Evolutionary conservation across 2,113 vertebrate genomes (phyloP).

Genomic region (Anhinga rufa): DNA sequence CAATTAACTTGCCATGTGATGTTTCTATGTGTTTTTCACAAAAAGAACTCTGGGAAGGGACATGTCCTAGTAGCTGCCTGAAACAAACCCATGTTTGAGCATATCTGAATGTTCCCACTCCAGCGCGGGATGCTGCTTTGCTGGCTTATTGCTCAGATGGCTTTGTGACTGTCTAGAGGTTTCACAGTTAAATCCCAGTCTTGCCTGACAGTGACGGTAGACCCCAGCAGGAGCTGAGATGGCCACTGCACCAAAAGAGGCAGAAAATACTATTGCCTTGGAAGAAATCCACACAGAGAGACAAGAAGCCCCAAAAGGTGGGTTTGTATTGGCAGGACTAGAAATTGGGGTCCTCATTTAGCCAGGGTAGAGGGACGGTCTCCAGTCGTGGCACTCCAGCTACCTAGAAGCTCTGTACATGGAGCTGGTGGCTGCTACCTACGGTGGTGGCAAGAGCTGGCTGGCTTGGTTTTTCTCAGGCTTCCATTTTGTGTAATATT

Average conservation of each 20-base stretch:
- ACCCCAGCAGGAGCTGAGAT: conserved; percentile 18
- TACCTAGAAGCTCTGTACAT: not conserved
- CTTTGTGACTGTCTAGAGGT: not conserved
- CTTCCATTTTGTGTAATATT: not conserved
- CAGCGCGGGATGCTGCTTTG: not conserved
- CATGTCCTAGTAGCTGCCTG: not conserved
- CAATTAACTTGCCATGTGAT: not conserved
- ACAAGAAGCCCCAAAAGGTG: conserved; percentile 57
- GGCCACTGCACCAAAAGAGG: conserved; percentile 4
- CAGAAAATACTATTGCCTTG: conserved; percentile 26
- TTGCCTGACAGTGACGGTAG: not conserved
- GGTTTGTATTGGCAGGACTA: not conserved
- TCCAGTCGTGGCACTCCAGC: not conserved
- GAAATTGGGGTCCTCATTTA: not conserved
- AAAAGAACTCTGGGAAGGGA: not conserved
- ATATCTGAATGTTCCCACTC: not conserved
- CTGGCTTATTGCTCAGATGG: not conserved
- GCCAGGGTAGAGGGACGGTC: not conserved
- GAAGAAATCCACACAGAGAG: conserved; percentile 25
- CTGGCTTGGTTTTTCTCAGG: not conserved
- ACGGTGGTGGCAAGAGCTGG: not conserved
- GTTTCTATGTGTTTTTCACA: not conserved
- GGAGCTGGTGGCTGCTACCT: not conserved
- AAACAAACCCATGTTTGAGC: not conserved
- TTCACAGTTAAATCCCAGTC: not conserved